A percentile compares a stretch with the other conserved stretches of the same genome.
Evolutionary conservation across 2,113 vertebrate species (phyloP).

Genomic region (Coturnix japonica): DNA sequence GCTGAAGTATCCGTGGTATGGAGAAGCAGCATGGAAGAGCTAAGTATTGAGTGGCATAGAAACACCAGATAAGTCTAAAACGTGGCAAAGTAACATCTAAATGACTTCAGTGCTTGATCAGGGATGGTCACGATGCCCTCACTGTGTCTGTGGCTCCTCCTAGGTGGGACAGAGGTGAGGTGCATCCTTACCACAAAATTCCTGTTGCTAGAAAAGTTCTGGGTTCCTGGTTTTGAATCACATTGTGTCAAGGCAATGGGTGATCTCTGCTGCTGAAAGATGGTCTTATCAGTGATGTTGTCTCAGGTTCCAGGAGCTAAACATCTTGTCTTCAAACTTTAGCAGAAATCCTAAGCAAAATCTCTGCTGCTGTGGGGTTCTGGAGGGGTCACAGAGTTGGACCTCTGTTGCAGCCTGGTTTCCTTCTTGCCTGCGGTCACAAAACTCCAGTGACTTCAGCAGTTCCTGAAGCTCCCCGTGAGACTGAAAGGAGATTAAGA

Average conservation of each 20-base stretch:
- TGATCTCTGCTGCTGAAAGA: background rate
- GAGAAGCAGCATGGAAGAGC: background rate
- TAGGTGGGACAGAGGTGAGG: accelerated
- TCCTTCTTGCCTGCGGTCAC: background rate
- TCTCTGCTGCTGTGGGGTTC: background rate
- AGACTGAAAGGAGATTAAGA: slow-evolving; percentile 69
- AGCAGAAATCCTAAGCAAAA: background rate
- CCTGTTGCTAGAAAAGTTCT: background rate
- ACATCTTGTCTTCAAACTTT: background rate
- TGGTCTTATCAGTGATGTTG: background rate
- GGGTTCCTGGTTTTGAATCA: background rate
- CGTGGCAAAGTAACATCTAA: background rate
- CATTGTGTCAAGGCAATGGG: accelerated
- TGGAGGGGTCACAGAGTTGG: background rate
- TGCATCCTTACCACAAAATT: background rate
- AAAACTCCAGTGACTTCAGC: slow-evolving; percentile 14
- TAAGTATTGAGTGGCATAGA: background rate
- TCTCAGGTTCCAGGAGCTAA: background rate
- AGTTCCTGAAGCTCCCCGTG: slow-evolving; percentile 42
- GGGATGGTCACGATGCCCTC: background rate
- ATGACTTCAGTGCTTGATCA: background rate
- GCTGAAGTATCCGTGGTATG: background rate
- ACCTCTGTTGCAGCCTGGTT: slow-evolving; percentile 10
- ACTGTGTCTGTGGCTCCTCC: accelerated
- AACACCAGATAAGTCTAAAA: background rate